Conservation (phyloP, 2,888 invertebrate genomes). For the Leptinotarsa rubiginosa region DNA sequence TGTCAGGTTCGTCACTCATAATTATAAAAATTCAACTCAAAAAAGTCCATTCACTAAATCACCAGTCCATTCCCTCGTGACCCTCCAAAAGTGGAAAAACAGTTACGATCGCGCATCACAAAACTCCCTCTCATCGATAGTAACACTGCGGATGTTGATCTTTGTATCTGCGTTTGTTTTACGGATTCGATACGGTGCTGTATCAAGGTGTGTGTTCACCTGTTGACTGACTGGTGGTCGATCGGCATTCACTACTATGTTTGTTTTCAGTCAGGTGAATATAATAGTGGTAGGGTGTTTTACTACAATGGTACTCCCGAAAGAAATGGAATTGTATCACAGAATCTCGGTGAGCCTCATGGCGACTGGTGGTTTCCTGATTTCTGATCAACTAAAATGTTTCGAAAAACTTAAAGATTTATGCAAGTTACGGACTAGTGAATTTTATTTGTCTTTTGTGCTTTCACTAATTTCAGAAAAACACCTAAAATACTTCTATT, state of each 20-base stretch:
- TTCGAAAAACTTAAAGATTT: too few species aligned
- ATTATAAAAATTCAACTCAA: conserved; percentile 22
- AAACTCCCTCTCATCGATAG: background rate
- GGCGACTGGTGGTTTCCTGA: background rate
- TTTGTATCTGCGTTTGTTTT: background rate
- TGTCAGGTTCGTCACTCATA: conserved; percentile 61
- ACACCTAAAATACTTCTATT: too few species aligned
- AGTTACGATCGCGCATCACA: background rate
- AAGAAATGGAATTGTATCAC: background rate
- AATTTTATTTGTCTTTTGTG: too few species aligned
- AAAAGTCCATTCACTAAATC: conserved; percentile 13
- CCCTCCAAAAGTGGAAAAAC: background rate
- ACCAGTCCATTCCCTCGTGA: background rate
- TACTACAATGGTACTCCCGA: background rate
- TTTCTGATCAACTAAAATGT: too few species aligned
- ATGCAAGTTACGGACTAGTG: too few species aligned
- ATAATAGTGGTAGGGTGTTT: conserved; percentile 13
- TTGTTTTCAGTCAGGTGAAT: conserved; percentile 9
- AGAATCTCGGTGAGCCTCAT: background rate
- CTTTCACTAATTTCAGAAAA: too few species aligned
- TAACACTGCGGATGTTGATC: background rate
- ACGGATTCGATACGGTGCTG: background rate
- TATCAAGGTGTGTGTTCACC: conserved; percentile 13
- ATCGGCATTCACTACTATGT: background rate
- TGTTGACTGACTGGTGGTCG: background rate